A percentile compares a stretch with the other conserved stretches of the same genome.
phyloP scores from a whole-genome alignment of 1,140 invertebrate genomes.

The Drosophila gunungcola region DNA sequence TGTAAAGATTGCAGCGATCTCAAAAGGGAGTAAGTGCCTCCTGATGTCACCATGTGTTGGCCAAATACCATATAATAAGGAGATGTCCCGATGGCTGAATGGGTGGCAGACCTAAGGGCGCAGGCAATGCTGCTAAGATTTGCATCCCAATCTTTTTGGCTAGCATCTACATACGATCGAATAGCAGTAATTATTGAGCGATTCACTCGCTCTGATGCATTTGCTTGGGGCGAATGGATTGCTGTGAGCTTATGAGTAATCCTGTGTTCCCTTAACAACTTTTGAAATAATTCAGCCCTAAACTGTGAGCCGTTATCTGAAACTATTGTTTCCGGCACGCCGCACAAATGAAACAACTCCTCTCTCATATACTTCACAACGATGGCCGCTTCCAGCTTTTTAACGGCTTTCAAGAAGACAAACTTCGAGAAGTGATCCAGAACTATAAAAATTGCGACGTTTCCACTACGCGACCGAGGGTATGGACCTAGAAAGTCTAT shows the following conservation, averaged over 20 bases:
- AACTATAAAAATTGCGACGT: conserved; percentile 23
- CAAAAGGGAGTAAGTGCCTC: no score
- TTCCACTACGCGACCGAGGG: conserved; percentile 21
- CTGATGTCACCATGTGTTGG: no score
- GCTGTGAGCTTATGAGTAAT: conserved; percentile 4
- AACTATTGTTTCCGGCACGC: conserved; percentile 6
- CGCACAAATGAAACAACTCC: neutral
- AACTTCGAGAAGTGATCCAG: conserved; percentile 26
- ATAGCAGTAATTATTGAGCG: no score
- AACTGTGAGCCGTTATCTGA: conserved; percentile 8
- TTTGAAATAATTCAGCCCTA: neutral
- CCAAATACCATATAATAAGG: no score
- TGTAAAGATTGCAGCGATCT: no score
- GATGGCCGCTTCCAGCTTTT: neutral
- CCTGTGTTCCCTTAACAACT: neutral
- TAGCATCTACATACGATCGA: no score
- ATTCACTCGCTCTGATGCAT: conserved; percentile 3
- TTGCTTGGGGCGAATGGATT: neutral
- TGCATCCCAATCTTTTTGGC: no score
- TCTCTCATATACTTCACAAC: conserved; percentile 6
- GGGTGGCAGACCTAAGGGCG: no score
- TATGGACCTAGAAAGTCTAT: conserved; percentile 39
- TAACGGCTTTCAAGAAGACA: conserved; percentile 29
- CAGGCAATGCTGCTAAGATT: no score
- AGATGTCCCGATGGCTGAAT: no score